Evolutionary conservation across 2,888 invertebrate species (phyloP).

Genomic region (Nephrotoma appendiculata): DNA sequence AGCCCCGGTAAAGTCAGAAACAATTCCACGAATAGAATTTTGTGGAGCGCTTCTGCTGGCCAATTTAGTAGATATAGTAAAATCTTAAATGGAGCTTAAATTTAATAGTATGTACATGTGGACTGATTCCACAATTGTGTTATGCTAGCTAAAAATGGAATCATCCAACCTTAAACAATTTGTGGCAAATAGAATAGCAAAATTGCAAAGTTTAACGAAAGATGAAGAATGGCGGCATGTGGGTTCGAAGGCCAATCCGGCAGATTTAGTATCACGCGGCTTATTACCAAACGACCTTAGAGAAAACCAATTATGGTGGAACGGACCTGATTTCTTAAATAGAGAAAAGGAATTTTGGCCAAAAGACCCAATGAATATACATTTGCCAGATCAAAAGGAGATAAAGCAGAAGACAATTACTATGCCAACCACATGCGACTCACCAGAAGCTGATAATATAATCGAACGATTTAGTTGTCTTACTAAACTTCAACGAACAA

Average conservation of each 20-base stretch:
- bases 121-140: neutral
- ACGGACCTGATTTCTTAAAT: neutral
- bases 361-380: too few species aligned
- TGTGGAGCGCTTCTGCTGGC: neutral
- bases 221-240: neutral
- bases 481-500: too few species aligned
- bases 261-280: neutral
- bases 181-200: neutral
- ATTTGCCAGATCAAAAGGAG: too few species aligned
- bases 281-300: neutral
- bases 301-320: neutral
- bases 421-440: too few species aligned
- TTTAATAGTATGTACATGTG: neutral
- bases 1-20: neutral
- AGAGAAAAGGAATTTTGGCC: too few species aligned
- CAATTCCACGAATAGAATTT: neutral
- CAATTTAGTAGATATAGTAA: neutral
- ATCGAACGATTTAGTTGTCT: too few species aligned
- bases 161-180: neutral
- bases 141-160: neutral
- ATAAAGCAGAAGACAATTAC: too few species aligned
- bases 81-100: neutral
- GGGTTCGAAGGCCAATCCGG: neutral
- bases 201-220: neutral
- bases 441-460: too few species aligned